These are phyloP conservation scores for Saimiri boliviensis DNA, from an alignment of 2,113 vertebrate species.

Conservation along the genomic window DNA sequence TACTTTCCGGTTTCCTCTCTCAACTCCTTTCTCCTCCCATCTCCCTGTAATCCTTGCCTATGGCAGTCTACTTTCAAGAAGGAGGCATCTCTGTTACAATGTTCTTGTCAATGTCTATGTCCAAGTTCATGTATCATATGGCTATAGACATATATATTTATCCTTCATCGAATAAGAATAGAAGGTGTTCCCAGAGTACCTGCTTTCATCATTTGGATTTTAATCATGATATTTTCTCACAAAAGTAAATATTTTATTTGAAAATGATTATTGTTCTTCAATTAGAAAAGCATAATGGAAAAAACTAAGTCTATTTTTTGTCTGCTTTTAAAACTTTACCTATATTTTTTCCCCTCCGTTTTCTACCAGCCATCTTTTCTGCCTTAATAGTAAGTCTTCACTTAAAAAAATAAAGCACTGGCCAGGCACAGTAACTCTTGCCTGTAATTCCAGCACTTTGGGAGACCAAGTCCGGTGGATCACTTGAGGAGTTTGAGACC, in stretches of 20 bases:
- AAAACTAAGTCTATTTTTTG: neutral
- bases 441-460: too few relatives aligned
- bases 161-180: neutral
- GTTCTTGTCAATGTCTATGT: neutral
- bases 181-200: neutral
- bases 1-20: neutral
- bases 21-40: neutral
- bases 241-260: conserved; percentile 24
- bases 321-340: neutral
- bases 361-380: neutral
- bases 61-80: neutral
- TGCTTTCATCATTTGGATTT: neutral
- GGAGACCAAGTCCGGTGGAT: too few relatives aligned
- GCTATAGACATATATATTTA: neutral
- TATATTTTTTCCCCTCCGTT: neutral
- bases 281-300: conserved; percentile 7
- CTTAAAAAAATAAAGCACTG: neutral
- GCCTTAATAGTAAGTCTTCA: neutral
- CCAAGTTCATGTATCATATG: neutral
- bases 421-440: too few relatives aligned
- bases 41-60: neutral
- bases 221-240: neutral
- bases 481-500: too few relatives aligned
- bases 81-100: neutral
- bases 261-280: neutral